A percentile compares a stretch with the other conserved stretches of the same genome.
Evolutionary conservation across 2,797 vertebrate genomes (phyloP).

Genomic region (Erethizon dorsatum): DNA sequence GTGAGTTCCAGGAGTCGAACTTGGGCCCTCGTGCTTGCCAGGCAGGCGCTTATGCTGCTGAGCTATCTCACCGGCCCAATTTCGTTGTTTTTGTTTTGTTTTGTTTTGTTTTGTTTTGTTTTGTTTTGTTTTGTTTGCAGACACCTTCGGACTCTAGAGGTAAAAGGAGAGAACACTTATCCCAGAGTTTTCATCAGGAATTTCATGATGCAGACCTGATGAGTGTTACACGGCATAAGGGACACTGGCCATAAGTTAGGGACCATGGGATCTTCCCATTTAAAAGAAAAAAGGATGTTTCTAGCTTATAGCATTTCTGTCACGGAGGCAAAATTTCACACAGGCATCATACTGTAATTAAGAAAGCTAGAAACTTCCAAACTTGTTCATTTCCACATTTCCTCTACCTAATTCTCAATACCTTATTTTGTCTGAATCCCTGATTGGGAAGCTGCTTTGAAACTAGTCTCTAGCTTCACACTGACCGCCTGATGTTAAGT

Average conservation of each 20-base stretch:
- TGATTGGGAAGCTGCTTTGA: neutral
- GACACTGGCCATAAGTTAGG: neutral
- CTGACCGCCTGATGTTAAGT: neutral
- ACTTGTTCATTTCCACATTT: neutral
- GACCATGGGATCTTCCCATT: neutral
- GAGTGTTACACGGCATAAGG: neutral
- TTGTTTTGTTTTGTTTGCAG: too few relatives aligned
- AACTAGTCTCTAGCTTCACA: neutral
- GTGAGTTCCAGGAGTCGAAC: too few relatives aligned
- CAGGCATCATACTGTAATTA: neutral
- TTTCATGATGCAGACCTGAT: neutral
- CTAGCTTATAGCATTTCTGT: neutral
- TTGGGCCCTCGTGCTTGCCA: too few relatives aligned
- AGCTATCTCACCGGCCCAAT: too few relatives aligned
- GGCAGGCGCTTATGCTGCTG: too few relatives aligned
- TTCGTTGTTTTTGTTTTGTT: too few relatives aligned
- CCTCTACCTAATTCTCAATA: slow-evolving; percentile 16
- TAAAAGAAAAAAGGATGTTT: slow-evolving; percentile 3
- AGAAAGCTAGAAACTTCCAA: neutral
- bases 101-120: too few relatives aligned
- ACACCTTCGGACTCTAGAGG: neutral
- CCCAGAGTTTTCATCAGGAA: neutral
- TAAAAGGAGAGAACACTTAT: neutral
- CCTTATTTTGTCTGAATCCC: neutral
- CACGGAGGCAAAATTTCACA: neutral